Conservation (phyloP, 2,113 vertebrate species). For the Sterna hirundo region DNA sequence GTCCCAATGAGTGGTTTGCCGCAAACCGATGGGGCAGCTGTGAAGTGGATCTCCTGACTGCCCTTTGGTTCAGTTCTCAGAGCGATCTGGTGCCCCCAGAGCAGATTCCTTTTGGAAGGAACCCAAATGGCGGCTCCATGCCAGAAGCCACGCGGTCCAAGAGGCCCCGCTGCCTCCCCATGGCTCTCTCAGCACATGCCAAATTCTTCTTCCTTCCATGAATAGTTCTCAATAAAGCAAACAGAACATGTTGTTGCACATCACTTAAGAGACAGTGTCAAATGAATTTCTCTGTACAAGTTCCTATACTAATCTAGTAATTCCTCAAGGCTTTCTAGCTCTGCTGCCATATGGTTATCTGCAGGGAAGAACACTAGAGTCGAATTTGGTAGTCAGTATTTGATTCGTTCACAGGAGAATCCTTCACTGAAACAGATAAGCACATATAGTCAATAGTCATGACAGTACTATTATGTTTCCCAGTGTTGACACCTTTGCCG, state of each 20-base stretch:
- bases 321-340: neutral
- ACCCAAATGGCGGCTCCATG: accelerated
- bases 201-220: neutral
- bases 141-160: accelerated
- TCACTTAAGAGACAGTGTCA: neutral
- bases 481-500: neutral
- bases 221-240: neutral
- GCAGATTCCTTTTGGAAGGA: neutral
- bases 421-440: neutral
- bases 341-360: neutral
- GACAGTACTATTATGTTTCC: neutral
- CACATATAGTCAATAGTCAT: neutral
- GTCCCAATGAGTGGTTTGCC: neutral
- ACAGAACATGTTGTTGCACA: neutral
- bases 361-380: neutral
- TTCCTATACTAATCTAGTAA: neutral
- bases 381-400: neutral
- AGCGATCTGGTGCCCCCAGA: neutral
- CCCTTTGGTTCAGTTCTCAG: neutral
- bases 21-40: neutral
- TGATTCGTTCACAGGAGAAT: neutral
- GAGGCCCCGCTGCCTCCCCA: accelerated
- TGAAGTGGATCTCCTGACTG: neutral
- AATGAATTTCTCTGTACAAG: neutral
- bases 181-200: neutral